phyloP scores from a whole-genome alignment of 2,888 invertebrate genomes.

The Orgyia antiqua region DNA sequence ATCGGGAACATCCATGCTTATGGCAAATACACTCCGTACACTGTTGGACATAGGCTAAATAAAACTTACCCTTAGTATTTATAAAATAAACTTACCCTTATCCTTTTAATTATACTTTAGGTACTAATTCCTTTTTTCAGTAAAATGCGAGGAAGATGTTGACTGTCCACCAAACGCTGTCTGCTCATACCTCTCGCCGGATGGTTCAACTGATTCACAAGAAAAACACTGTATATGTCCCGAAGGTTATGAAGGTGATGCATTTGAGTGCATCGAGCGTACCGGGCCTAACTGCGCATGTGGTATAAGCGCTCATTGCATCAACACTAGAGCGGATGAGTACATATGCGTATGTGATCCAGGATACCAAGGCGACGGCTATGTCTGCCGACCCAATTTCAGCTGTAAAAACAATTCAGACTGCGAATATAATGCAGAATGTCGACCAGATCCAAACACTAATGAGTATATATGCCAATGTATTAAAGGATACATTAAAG shows the following conservation, averaged over 20 bases:
- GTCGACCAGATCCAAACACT: constrained; percentile 78
- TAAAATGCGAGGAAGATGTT: constrained; percentile 84
- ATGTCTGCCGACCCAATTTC: constrained; percentile 82
- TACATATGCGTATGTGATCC: constrained; percentile 87
- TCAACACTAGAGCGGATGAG: constrained; percentile 81
- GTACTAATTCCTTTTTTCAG: no score
- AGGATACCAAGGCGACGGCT: constrained; percentile 91
- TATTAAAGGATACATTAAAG: constrained; percentile 83
- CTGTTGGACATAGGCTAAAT: no score
- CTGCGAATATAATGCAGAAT: constrained; percentile 85
- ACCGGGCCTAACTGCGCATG: constrained; percentile 76
- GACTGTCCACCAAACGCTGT: constrained; percentile 91
- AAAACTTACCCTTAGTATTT: no score
- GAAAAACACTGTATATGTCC: constrained; percentile 84
- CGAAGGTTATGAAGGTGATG: constrained; percentile 91
- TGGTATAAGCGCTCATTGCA: constrained; percentile 85
- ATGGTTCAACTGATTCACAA: constrained; percentile 39
- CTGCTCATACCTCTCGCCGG: constrained; percentile 78
- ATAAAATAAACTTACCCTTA: no score
- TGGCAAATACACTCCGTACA: no score
- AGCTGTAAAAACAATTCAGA: constrained; percentile 81
- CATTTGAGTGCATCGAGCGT: constrained; percentile 82
- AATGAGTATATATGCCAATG: constrained; percentile 87
- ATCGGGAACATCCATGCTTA: no score
- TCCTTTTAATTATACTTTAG: no score